phyloP scores from a whole-genome alignment of 2,113 vertebrate genomes.

The Etheostoma cragini region DNA sequence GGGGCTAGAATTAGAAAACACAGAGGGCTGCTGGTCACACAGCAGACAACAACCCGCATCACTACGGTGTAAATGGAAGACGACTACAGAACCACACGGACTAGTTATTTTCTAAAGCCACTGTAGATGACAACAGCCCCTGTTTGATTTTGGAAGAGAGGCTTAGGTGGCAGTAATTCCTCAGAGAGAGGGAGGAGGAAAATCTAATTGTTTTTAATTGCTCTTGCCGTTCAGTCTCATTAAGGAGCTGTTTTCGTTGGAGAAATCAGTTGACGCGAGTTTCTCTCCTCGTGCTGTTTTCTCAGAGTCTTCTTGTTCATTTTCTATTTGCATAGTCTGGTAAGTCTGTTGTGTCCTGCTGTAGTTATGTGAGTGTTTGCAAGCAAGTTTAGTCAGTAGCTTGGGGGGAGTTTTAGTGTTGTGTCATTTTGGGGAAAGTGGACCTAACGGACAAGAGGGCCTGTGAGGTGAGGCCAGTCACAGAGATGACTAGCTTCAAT shows the following conservation, averaged over 20 bases:
- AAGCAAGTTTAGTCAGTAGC: constrained; percentile 7
- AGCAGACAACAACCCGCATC: constrained; percentile 49
- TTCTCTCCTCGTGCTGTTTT: not conserved
- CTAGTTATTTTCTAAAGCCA: not conserved
- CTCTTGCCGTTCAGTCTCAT: constrained; percentile 35
- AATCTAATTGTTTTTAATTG: constrained; percentile 57
- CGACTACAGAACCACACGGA: not conserved
- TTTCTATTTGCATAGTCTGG: not conserved
- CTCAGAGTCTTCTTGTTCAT: not conserved
- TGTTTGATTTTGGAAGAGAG: constrained; percentile 56
- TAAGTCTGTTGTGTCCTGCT: constrained; percentile 9
- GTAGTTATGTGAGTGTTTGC: constrained; percentile 1
- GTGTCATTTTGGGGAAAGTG: constrained; percentile 55
- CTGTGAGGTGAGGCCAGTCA: constrained; percentile 23
- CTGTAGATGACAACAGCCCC: not conserved
- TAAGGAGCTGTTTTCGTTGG: constrained; percentile 52
- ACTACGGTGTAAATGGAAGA: not conserved
- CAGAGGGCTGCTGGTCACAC: constrained; percentile 53
- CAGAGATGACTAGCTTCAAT: constrained; percentile 23
- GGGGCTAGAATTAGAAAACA: constrained; percentile 74
- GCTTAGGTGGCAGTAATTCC: constrained; percentile 64
- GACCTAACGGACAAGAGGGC: constrained; percentile 33
- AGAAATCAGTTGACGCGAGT: constrained; percentile 52
- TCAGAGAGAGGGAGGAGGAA: constrained; percentile 48
- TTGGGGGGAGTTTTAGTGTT: constrained; percentile 38